Evolutionary conservation across 2,888 invertebrate genomes (phyloP).

Genomic region (Ecliptopera silaceata): DNA sequence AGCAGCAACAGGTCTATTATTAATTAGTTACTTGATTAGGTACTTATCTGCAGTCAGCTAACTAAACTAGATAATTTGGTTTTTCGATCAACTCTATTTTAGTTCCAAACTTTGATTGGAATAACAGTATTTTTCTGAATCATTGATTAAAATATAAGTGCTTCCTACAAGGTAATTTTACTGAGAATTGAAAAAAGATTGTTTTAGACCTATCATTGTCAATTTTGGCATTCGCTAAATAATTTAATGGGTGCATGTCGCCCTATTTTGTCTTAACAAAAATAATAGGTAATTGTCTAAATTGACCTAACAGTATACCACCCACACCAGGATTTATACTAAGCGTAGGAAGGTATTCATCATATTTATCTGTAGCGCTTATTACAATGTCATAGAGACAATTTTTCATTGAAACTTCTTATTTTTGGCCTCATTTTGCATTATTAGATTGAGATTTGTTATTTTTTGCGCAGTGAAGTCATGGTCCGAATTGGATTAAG

Average conservation of each 20-base stretch:
- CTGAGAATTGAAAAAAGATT: too few relatives aligned
- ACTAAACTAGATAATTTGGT: too few relatives aligned
- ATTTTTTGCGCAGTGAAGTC: slow-evolving; percentile 34
- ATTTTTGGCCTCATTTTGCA: slow-evolving; percentile 19
- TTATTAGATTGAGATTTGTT: slow-evolving; percentile 28
- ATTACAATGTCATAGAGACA: slow-evolving; percentile 21
- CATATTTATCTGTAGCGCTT: slow-evolving; percentile 26
- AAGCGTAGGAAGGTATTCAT: slow-evolving; percentile 45
- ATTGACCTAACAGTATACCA: slow-evolving; percentile 44
- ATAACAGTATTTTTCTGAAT: too few relatives aligned
- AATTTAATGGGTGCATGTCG: slow-evolving; percentile 53
- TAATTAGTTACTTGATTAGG: too few relatives aligned
- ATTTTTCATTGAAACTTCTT: slow-evolving; percentile 25
- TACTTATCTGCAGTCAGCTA: too few relatives aligned
- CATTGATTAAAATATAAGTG: too few relatives aligned
- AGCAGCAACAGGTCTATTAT: too few relatives aligned
- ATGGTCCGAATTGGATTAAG: slow-evolving; percentile 29
- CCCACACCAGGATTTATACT: slow-evolving; percentile 37
- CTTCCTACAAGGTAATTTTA: too few relatives aligned
- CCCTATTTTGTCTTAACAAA: slow-evolving; percentile 49
- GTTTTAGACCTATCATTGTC: slow-evolving; percentile 33
- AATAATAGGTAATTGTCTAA: slow-evolving; percentile 57
- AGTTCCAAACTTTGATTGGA: too few relatives aligned
- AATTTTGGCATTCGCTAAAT: slow-evolving; percentile 47
- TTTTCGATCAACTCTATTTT: too few relatives aligned